phyloP scores from a whole-genome alignment of 1,140 invertebrate genomes.

The Polyergus mexicanus region DNA sequence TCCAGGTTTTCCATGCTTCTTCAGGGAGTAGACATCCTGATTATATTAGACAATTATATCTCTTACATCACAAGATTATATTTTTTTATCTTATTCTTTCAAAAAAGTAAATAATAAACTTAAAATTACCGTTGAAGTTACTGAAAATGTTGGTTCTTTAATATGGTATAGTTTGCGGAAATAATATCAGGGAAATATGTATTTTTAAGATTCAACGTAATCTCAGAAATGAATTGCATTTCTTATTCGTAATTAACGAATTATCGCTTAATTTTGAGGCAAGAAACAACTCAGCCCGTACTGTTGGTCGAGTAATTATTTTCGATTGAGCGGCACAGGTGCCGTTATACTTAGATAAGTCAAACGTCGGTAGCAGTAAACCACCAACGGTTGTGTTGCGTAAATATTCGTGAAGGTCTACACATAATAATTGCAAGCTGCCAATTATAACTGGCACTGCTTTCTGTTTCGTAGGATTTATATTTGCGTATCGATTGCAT shows the following conservation, averaged over 20 bases:
- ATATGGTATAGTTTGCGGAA: too few relatives aligned
- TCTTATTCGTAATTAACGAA: conserved; percentile 58
- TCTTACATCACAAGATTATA: too few relatives aligned
- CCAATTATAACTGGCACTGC: conserved; percentile 8
- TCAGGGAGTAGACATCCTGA: too few relatives aligned
- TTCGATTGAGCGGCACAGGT: conserved; percentile 67
- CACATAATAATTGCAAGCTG: conserved; percentile 30
- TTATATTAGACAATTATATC: too few relatives aligned
- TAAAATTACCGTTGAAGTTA: too few relatives aligned
- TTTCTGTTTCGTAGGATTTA: conserved; percentile 18
- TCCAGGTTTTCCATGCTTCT: too few relatives aligned
- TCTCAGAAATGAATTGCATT: conserved; percentile 1
- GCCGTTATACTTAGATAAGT: conserved; percentile 75
- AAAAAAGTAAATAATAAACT: too few relatives aligned
- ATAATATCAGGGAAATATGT: too few relatives aligned
- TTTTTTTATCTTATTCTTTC: too few relatives aligned
- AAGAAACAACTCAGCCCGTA: not conserved
- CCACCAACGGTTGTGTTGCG: conserved; percentile 45
- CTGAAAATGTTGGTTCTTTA: too few relatives aligned
- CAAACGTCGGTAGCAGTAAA: conserved; percentile 68
- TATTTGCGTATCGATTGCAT: conserved; percentile 51
- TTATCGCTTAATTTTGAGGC: conserved; percentile 69
- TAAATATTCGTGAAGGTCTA: conserved; percentile 62
- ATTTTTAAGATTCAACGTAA: not conserved
- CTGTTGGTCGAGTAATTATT: conserved; percentile 77